phyloP scores from a whole-genome alignment of 1,140 invertebrate species.

The Pseudomyrmex pallidus region DNA sequence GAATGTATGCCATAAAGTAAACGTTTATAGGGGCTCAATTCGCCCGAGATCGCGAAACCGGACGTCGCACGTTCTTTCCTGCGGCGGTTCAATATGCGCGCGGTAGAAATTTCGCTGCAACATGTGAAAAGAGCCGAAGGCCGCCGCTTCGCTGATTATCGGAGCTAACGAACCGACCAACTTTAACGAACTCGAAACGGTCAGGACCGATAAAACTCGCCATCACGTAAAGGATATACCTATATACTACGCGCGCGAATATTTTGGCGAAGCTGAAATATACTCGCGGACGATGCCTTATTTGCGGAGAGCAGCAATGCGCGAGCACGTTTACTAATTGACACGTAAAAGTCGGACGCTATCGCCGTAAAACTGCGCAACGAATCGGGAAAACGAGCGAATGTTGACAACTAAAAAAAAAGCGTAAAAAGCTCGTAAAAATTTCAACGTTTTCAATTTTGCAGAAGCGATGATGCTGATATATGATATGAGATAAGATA shows the following conservation, averaged over 20 bases:
- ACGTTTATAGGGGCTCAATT: conserved; percentile 31
- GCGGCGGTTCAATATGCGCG: conserved; percentile 18
- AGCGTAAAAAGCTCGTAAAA: not conserved
- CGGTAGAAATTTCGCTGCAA: conserved; percentile 53
- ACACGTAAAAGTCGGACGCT: conserved; percentile 41
- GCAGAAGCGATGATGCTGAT: not conserved
- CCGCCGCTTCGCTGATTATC: conserved; percentile 37
- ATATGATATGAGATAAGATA: not conserved
- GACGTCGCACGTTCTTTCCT: conserved; percentile 42
- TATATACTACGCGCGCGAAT: not conserved
- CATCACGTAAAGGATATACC: too few species aligned
- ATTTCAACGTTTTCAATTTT: not conserved
- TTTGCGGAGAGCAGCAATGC: conserved; percentile 16
- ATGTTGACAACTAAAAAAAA: conserved; percentile 11
- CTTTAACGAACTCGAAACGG: conserved; percentile 48
- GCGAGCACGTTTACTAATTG: conserved; percentile 34
- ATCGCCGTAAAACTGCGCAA: conserved; percentile 28
- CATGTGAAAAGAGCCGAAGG: conserved; percentile 23
- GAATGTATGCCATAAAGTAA: conserved; percentile 16
- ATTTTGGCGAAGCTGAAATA: not conserved
- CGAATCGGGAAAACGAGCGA: conserved; percentile 8
- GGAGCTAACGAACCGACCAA: conserved; percentile 53
- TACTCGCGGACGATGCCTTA: not conserved
- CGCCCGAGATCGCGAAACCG: conserved; percentile 11
- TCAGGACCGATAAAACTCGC: conserved; percentile 50